These are phyloP conservation scores for Sciurus carolinensis DNA, from an alignment of 2,797 vertebrate genomes.

Conservation along the genomic window DNA sequence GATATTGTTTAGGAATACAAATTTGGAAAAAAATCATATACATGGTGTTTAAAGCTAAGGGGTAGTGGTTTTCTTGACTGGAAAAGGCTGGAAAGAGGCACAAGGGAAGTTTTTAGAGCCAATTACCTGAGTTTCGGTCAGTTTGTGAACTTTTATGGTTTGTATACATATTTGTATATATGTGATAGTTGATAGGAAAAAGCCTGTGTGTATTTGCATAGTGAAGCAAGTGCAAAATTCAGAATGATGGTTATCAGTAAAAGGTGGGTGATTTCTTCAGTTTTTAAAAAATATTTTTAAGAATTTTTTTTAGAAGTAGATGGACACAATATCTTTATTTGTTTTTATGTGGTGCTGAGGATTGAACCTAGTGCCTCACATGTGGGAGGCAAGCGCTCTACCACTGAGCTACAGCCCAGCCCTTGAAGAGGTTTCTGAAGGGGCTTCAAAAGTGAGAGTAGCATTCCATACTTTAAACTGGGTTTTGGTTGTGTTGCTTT, in stretches of 20 bases:
- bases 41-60: not conserved
- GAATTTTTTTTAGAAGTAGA: too few species aligned
- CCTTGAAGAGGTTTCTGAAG: not conserved
- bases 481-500: not conserved
- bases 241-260: not conserved
- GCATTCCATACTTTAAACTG: not conserved
- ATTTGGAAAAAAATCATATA: not conserved
- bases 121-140: not conserved
- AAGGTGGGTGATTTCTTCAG: not conserved
- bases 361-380: too few species aligned
- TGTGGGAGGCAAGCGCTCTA: too few species aligned
- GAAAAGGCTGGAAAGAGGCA: not conserved
- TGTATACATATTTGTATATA: slow-evolving; percentile 24
- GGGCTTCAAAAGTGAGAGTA: not conserved
- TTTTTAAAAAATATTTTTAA: too few species aligned
- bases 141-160: not conserved
- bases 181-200: not conserved
- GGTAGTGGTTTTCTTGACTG: not conserved
- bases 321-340: too few species aligned
- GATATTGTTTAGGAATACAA: not conserved
- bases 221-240: slow-evolving; percentile 2
- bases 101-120: not conserved
- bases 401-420: too few species aligned
- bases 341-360: too few species aligned
- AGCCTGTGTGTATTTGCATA: too few species aligned